phyloP scores from a whole-genome alignment of 2,797 vertebrate genomes.

The Mus caroli region DNA sequence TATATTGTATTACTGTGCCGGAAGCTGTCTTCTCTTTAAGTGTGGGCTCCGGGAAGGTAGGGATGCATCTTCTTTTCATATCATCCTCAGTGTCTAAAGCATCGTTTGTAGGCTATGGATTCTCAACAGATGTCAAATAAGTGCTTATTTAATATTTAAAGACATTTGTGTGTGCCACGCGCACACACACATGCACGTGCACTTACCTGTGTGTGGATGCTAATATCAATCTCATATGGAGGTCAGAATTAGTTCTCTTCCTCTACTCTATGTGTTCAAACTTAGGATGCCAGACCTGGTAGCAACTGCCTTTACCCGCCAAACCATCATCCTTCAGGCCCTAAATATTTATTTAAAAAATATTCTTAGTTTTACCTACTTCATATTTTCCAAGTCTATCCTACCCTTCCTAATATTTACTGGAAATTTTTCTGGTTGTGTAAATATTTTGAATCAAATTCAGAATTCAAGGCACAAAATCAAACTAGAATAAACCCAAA shows the following conservation, averaged over 20 bases:
- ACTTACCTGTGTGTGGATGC: not conserved
- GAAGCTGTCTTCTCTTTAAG: not conserved
- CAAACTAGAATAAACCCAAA: not conserved
- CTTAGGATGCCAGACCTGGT: not conserved
- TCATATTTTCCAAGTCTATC: not conserved
- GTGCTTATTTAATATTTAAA: slow-evolving; percentile 37
- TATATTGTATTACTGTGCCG: not conserved
- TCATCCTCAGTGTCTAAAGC: not conserved
- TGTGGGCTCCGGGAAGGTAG: not conserved
- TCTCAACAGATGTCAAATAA: slow-evolving; percentile 3
- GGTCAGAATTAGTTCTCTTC: not conserved
- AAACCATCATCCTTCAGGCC: not conserved
- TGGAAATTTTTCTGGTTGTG: slow-evolving; percentile 17
- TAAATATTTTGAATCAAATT: slow-evolving; percentile 35
- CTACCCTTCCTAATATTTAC: slow-evolving; percentile 7
- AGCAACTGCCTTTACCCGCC: not conserved
- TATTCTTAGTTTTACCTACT: slow-evolving; percentile 7
- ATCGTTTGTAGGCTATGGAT: not conserved
- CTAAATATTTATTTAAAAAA: not conserved
- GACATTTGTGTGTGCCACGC: not conserved
- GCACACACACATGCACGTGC: not conserved
- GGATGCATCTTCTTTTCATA: not conserved
- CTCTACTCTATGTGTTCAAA: not conserved
- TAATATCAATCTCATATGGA: not conserved
- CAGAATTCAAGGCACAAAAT: not conserved